Percentiles rank a stretch among this genome's conserved stretches.
Conservation (phyloP, 2,888 invertebrate species). For the Hedychridium roseum region DNA sequence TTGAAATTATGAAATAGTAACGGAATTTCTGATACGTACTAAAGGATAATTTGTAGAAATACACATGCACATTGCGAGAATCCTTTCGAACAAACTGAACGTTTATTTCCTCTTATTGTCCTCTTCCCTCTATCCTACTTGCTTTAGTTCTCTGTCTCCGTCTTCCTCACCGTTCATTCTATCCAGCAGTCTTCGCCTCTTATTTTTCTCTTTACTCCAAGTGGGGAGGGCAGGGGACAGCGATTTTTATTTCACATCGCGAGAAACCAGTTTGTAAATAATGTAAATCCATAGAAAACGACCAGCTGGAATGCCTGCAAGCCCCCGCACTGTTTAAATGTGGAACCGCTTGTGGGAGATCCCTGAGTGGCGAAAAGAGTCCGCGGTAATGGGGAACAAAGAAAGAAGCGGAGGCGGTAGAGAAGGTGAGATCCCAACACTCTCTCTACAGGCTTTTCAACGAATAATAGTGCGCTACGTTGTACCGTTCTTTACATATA, state of each 20-base stretch:
- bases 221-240: conserved; percentile 37
- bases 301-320: conserved; percentile 27
- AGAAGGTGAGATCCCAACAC: no score
- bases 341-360: conserved; percentile 30
- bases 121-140: no score
- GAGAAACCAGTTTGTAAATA: conserved; percentile 57
- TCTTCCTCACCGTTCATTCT: conserved; percentile 7
- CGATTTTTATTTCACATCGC: conserved; percentile 52
- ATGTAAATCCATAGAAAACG: conserved; percentile 52
- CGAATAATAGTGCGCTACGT: no score
- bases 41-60: no score
- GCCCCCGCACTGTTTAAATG: conserved; percentile 39
- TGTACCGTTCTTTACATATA: no score
- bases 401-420: conserved; percentile 3
- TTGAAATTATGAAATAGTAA: no score
- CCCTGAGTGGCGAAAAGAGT: neutral
- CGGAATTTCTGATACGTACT: no score
- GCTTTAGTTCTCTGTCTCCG: no score
- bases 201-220: conserved; percentile 18
- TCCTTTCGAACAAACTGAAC: no score
- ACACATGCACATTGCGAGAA: no score
- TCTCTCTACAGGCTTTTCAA: no score
- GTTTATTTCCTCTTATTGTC: no score
- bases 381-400: neutral
- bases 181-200: conserved; percentile 6